Conservation (phyloP, 2,888 invertebrate genomes). For the Acanthoscelides obtectus region DNA sequence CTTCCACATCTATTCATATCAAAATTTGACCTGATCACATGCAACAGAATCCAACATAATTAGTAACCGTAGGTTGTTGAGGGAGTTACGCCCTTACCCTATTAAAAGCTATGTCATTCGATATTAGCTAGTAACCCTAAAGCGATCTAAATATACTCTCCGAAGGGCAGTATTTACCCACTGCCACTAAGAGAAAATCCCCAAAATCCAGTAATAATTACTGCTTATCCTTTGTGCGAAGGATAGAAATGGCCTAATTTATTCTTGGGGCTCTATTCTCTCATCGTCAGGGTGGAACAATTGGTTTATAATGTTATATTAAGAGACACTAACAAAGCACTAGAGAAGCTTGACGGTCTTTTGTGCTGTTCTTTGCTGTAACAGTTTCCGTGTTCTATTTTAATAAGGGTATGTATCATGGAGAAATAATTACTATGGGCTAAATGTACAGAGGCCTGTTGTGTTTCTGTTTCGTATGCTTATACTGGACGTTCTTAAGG, state of each 20-base stretch:
- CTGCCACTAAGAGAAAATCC: background rate
- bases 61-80: too few species aligned
- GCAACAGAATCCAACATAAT: too few species aligned
- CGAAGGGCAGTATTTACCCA: background rate
- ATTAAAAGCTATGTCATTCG: too few species aligned
- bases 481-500: too few species aligned
- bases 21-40: too few species aligned
- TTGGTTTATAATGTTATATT: background rate
- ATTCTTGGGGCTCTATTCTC: background rate
- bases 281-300: background rate
- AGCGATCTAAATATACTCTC: background rate
- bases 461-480: too few species aligned
- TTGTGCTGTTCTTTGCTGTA: background rate
- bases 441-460: too few species aligned
- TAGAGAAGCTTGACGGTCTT: background rate
- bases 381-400: background rate
- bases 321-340: background rate
- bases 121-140: background rate
- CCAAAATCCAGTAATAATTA: background rate
- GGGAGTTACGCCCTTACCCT: too few species aligned
- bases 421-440: background rate
- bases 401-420: background rate
- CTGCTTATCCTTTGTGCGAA: background rate
- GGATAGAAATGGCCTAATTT: background rate
- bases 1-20: too few species aligned